These are phyloP conservation scores for Oscheius sp. DNA, from an alignment of 2,888 invertebrate species.

Conservation along the genomic window DNA sequence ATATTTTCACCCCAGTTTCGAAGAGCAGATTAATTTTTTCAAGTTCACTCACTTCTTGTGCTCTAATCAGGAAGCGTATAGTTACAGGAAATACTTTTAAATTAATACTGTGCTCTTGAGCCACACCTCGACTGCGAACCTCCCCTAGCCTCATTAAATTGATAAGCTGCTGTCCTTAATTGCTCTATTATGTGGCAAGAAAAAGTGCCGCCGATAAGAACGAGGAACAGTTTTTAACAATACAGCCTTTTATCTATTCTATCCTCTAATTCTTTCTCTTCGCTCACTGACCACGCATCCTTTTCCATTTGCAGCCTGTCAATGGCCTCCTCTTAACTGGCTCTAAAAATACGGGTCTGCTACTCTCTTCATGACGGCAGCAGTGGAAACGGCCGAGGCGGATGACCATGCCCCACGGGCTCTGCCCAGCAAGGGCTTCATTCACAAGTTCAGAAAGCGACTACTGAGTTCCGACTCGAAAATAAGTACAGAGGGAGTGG, in stretches of 20 bases:
- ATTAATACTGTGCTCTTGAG: not conserved
- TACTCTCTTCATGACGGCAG: slow-evolving; percentile 31
- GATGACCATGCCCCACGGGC: slow-evolving; percentile 50
- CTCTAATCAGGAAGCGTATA: no score
- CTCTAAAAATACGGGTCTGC: not conserved
- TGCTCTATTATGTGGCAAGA: no score
- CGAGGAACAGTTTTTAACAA: no score
- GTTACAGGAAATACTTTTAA: not conserved
- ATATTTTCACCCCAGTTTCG: no score
- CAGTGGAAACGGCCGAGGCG: slow-evolving; percentile 18
- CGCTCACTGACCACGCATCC: not conserved
- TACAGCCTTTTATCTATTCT: not conserved
- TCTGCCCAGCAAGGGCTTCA: slow-evolving; percentile 48
- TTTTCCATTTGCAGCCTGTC: not conserved
- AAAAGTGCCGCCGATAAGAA: no score
- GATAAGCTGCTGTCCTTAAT: no score
- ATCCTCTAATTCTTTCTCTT: not conserved
- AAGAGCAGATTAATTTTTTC: no score
- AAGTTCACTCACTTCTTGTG: no score
- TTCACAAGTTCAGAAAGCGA: slow-evolving; percentile 53
- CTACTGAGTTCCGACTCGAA: slow-evolving; percentile 46
- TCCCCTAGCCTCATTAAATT: no score
- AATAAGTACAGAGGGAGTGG: not conserved
- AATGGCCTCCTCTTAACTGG: not conserved
- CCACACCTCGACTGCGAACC: no score